phyloP scores from a whole-genome alignment of 2,888 invertebrate species.

The Hemicrepidius hirtus region DNA sequence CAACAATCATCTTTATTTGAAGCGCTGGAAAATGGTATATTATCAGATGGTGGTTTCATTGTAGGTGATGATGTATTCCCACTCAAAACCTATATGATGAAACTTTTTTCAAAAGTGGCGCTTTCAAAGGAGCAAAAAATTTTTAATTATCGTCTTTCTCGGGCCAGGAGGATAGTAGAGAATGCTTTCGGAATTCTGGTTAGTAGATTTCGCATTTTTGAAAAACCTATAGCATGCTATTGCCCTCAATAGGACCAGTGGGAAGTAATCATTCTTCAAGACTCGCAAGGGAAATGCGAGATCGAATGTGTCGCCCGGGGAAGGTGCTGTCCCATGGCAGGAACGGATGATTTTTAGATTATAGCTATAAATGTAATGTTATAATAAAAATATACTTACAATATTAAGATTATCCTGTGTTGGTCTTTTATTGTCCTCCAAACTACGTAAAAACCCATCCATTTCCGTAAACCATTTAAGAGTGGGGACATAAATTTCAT shows the following conservation, averaged over 20 bases:
- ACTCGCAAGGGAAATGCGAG: slow-evolving; percentile 44
- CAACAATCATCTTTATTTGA: background rate
- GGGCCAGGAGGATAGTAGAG: slow-evolving; percentile 41
- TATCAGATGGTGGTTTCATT: slow-evolving; percentile 2
- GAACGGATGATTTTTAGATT: slow-evolving; percentile 43
- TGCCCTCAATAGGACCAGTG: slow-evolving; percentile 42
- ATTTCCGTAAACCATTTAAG: slow-evolving; percentile 22
- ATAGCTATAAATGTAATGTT: background rate
- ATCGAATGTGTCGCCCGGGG: slow-evolving; percentile 51
- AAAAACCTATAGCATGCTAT: slow-evolving; percentile 48
- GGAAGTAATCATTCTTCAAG: no score
- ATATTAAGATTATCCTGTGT: background rate
- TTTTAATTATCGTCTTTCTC: no score
- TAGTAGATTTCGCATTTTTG: slow-evolving; percentile 50
- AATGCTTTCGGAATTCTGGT: slow-evolving; percentile 50
- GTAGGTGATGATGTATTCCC: slow-evolving; percentile 47
- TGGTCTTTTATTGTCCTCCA: background rate
- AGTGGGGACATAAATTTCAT: slow-evolving; percentile 8
- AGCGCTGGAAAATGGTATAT: slow-evolving; percentile 11
- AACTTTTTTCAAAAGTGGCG: slow-evolving; percentile 28
- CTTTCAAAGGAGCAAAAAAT: no score
- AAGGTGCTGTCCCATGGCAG: slow-evolving; percentile 53
- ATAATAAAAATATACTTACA: background rate
- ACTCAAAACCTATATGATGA: slow-evolving; percentile 42
- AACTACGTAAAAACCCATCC: background rate